Evolutionary conservation across 2,113 vertebrate genomes (phyloP), one percentile per base, ranked within the genome.

Genomic region (Labrus mixtus): DNA sequence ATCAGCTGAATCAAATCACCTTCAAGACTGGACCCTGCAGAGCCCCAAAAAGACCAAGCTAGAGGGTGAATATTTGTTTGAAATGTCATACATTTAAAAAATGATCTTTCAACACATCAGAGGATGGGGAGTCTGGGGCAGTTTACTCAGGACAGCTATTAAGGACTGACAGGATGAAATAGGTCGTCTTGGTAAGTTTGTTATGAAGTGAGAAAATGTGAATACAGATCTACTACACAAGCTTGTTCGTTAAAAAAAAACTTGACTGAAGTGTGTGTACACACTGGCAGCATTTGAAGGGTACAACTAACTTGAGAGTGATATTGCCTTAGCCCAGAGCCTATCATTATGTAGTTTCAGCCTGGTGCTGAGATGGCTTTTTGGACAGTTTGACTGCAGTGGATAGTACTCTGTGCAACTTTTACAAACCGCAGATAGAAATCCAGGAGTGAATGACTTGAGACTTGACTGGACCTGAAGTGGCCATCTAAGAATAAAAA

Each of bases 151-250:
- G 53, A 64, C 59, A 57, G 36, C 63, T 41, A 48, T 37, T 75
- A 46, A 46, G 65, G 62, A 64, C 75, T 19, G 41, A 68, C 19
- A 55, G 13, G 64, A 55, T 50, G 57, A 83, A 79, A 61, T 51
- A 61, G 29, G n/a, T 46, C 8, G 10, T 60, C 41, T 64, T 70
- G 85, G 84, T 89, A 54, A 79, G 84, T 78, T 74, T 83, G 41
- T 56, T 61, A n/a, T 54, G 69, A 55, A 57, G 3, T 13, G 55
- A 50, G 22, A 66, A 50, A 53, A 46, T 39, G 64, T 64, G 53
- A 68, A 22, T 65, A 53, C 10, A 36, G 43, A 19, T 65, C 29
- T 1, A 19, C 17, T 67, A 10, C 79, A 17, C 62, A n/a, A 54
- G 54, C 57, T 45, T 57, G 17, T 58, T 75, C 20, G 66, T 79